phyloP scores from a whole-genome alignment of 2,113 vertebrate genomes.

The Trogon melanurus region DNA sequence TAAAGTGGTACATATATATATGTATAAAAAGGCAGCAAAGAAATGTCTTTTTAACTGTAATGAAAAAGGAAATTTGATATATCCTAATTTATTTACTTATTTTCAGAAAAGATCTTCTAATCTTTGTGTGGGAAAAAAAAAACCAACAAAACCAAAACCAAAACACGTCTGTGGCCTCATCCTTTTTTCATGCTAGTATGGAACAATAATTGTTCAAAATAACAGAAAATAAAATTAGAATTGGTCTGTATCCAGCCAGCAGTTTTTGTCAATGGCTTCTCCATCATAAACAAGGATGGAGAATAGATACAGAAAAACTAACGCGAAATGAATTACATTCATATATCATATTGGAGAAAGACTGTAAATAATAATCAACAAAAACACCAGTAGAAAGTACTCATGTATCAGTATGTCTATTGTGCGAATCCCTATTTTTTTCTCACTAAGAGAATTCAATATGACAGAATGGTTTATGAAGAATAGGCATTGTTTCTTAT shows the following conservation, averaged over 20 bases:
- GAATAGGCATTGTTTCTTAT: not conserved
- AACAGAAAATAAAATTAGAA: not conserved
- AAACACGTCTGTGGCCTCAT: not conserved
- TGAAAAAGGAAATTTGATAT: not conserved
- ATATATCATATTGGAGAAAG: rapidly evolving
- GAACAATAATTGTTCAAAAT: not conserved
- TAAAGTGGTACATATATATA: rapidly evolving
- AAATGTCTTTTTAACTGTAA: not conserved
- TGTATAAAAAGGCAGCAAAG: not conserved
- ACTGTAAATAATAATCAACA: not conserved
- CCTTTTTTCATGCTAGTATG: not conserved
- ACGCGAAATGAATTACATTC: not conserved
- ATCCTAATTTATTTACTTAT: not conserved
- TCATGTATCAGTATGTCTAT: not conserved
- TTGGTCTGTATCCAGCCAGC: not conserved
- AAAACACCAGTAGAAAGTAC: not conserved
- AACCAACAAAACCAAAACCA: no score
- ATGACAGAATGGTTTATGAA: not conserved
- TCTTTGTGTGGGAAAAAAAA: not conserved
- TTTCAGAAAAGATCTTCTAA: not conserved
- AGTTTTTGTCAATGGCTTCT: not conserved
- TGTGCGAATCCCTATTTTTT: not conserved
- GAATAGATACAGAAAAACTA: not conserved
- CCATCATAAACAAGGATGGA: not conserved
- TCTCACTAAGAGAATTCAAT: not conserved